phyloP scores from a whole-genome alignment of 1,140 invertebrate genomes.

The Hermetia illucens region DNA sequence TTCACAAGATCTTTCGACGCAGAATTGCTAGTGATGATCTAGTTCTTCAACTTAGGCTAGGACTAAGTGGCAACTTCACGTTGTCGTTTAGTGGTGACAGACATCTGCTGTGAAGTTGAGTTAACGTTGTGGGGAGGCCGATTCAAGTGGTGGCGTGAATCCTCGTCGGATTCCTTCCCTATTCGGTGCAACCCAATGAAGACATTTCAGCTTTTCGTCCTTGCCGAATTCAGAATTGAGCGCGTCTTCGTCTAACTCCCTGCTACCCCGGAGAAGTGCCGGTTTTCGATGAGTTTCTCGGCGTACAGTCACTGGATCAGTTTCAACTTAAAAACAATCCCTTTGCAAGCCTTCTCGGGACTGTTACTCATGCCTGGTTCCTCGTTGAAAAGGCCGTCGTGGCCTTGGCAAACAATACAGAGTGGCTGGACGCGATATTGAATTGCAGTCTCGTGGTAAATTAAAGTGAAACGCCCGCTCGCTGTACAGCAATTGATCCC shows the following conservation, averaged over 20 bases:
- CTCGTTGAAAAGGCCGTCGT: slow-evolving; percentile 59
- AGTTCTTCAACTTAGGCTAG: too few relatives aligned
- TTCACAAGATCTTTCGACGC: too few relatives aligned
- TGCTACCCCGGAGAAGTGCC: slow-evolving; percentile 55
- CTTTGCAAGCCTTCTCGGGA: slow-evolving; percentile 45
- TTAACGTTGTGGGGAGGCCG: too few relatives aligned
- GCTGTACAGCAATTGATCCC: not conserved
- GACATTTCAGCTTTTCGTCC: slow-evolving; percentile 54
- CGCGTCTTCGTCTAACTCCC: slow-evolving; percentile 58
- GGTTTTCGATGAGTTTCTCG: slow-evolving; percentile 60
- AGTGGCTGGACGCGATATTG: slow-evolving; percentile 43
- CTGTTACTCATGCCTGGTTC: slow-evolving; percentile 45
- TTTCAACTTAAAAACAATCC: slow-evolving; percentile 63
- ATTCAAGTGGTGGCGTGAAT: too few relatives aligned
- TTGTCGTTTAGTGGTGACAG: too few relatives aligned
- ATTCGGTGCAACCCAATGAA: slow-evolving; percentile 77
- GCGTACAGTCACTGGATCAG: slow-evolving; percentile 76
- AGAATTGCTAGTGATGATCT: too few relatives aligned
- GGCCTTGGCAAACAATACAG: slow-evolving; percentile 57
- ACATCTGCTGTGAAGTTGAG: too few relatives aligned
- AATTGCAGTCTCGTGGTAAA: not conserved
- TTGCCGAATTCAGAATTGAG: slow-evolving; percentile 47
- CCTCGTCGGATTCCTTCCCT: slow-evolving; percentile 44
- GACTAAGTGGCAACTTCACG: too few relatives aligned
- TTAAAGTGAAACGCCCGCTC: not conserved